Evolutionary conservation across 2,888 invertebrate genomes (phyloP), one percentile per base, ranked within the genome.

Genomic region (Drosophila pseudotalamancana): DNA sequence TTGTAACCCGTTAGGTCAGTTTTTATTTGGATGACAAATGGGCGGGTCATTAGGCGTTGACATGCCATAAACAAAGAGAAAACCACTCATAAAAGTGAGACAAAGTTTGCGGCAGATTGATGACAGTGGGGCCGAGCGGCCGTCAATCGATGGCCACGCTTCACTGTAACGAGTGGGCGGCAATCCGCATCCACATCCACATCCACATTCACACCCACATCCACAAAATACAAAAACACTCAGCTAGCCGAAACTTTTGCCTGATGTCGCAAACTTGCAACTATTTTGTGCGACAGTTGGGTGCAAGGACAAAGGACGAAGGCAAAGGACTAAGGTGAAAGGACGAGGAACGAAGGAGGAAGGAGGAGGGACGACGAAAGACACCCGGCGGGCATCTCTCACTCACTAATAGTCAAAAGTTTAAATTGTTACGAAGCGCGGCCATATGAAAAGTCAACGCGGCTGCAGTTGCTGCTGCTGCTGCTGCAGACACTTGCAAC

Each of bases 31-130:
- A 72, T 88, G 87, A 84, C 75, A 80, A 80, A 88, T 84, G 81
- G 66, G 69, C 68, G 70, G 59, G 87, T 87, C 88, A 88, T 84
- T 88, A 88, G 87, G 87, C 83, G 88, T 71, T 87, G 83, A 88
- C 88, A 88, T 68, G 85, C 65, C 68, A 72, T 86, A 88, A 88
- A 88, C 88, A 88, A 87, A 83, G 29, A 18, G 29, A 27, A 57
- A 77, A 50, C 50, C 74, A 60, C 73, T 68, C 77, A 73, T 72
- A 64, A 68, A 77, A 60, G 48, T 51, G 63, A 66, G 77, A 62
- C 59, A 77, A 86, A 84, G 59, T 80, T 86, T 55, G 55, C 53
- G 46, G 65, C 72, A 87, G 81, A 81, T 81, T 81, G 87, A 81
- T 87, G 81, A 87, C 82, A 78, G 53, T 32, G 48, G 42, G 48